Base-by-base conservation (phyloP, 2,888 invertebrate genomes). In the Drosophila fulvimacula region DNA sequence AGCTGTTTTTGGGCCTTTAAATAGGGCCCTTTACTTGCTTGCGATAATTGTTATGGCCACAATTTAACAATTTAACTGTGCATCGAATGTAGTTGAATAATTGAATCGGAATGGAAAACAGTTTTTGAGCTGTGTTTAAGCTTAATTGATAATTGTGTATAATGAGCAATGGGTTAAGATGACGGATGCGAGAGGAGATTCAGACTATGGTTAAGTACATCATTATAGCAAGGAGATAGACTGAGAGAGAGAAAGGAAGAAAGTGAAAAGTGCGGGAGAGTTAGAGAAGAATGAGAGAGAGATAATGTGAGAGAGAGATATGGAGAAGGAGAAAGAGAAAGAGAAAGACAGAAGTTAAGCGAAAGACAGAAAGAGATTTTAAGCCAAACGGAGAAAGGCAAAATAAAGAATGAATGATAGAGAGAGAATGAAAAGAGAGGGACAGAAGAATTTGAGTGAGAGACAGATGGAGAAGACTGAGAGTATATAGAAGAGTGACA, bases 1-100 rank as follows among this genome's bases (percentile, higher is more conserved):
- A 69, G 48, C 77, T 76, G 75, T 55, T 61, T 76, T 76, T n/a
- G n/a, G 3, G 9, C 17, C 58, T 11, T 9, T 7, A 10, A 36
- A 11, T 41, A 2, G 44, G 36, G 11, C 38, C 19, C 6, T 19
- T 36, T 5, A 21, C 58, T 24, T 24, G 6, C 24, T 19, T 36
- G 0, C 27, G 21, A 41, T 36, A 46, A 17, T 13, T 15, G 36
- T 38, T 39, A 41, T 36, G 55, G 21, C 10, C 17, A n/a, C 17
- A 5, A 34, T 11, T 17, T 17, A 27, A 17, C 46, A 30, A 30
- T n/a, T 46, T 30, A 17, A 6, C 27, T 11, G 11, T 17, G 30
- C 46, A 5, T 3, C 46, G 17, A 17, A 17, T 17, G 5, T n/a
- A 24, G 4, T 11, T 44, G 24, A 44, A 44, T 48, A 41, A 49